phyloP scores from a whole-genome alignment of 2,888 invertebrate genomes.

The Pollenia angustigena region DNA sequence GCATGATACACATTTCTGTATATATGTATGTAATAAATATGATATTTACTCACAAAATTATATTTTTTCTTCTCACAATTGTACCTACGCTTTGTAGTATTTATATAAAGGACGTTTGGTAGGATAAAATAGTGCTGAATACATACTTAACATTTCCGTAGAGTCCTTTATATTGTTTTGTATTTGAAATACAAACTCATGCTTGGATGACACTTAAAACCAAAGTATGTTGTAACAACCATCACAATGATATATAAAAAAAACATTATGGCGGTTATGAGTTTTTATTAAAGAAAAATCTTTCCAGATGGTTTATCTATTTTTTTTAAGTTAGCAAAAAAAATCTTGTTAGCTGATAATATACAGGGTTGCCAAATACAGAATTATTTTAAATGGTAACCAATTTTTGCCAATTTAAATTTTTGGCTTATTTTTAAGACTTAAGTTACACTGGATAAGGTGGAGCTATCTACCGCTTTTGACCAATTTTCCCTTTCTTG shows the following conservation, averaged over 20 bases:
- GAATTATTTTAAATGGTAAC: not conserved
- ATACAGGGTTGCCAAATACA: slow-evolving; percentile 44
- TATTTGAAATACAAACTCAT: slow-evolving; percentile 58
- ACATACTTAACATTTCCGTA: slow-evolving; percentile 67
- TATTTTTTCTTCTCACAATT: slow-evolving; percentile 56
- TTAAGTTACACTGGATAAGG: too few species aligned
- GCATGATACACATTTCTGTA: slow-evolving; percentile 35
- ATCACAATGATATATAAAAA: slow-evolving; percentile 12
- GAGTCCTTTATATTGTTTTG: slow-evolving; percentile 24
- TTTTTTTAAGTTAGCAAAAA: slow-evolving; percentile 10
- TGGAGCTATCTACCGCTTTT: too few species aligned
- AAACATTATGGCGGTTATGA: slow-evolving; percentile 31
- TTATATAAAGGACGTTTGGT: slow-evolving; percentile 43
- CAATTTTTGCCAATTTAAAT: not conserved
- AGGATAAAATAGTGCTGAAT: slow-evolving; percentile 44
- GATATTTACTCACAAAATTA: slow-evolving; percentile 67
- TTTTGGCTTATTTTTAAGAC: not conserved
- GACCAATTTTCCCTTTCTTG: too few species aligned
- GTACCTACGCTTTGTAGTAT: slow-evolving; percentile 17
- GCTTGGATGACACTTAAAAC: slow-evolving; percentile 75
- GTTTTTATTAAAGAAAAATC: slow-evolving; percentile 42
- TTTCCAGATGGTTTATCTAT: slow-evolving; percentile 60
- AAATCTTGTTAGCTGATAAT: slow-evolving; percentile 1
- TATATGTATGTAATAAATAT: slow-evolving; percentile 32
- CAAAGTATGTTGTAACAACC: slow-evolving; percentile 71